Percentiles rank a stretch among this genome's conserved stretches.
Conservation (phyloP, 2,797 vertebrate genomes). For the Oceanodroma leucorhoa region DNA sequence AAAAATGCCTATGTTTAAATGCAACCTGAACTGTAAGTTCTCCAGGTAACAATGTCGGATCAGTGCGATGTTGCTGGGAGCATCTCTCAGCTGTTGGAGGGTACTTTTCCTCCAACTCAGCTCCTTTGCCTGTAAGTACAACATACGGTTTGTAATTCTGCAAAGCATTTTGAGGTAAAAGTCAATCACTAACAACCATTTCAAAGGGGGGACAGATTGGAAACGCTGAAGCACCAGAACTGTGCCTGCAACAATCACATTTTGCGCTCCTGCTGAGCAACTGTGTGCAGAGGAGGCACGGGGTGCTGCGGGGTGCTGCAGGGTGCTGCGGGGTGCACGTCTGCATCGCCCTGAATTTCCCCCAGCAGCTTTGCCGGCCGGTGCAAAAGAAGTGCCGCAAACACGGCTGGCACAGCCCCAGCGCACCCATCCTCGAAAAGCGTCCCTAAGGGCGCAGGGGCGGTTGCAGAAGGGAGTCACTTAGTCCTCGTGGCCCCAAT, state of each 20-base stretch:
- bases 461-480: rapidly evolving
- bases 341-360: rapidly evolving
- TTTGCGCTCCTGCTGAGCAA: background rate
- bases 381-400: background rate
- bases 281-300: rapidly evolving
- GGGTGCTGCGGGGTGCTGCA: background rate
- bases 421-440: background rate
- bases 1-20: background rate
- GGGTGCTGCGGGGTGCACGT: rapidly evolving
- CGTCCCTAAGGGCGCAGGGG: rapidly evolving
- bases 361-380: rapidly evolving
- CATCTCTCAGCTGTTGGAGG: background rate
- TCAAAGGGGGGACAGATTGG: background rate
- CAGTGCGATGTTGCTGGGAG: rapidly evolving
- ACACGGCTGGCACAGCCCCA: rapidly evolving
- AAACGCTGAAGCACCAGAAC: background rate
- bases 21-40: background rate
- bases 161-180: background rate
- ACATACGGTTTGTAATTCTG: rapidly evolving
- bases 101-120: background rate
- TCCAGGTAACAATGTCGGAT: rapidly evolving
- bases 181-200: background rate
- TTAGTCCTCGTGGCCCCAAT: background rate
- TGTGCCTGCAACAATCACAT: background rate
- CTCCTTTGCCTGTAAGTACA: background rate